Percentiles rank a stretch among this genome's conserved stretches.
phyloP scores from a whole-genome alignment of 2,888 invertebrate species.

The Tortrix viridana region DNA sequence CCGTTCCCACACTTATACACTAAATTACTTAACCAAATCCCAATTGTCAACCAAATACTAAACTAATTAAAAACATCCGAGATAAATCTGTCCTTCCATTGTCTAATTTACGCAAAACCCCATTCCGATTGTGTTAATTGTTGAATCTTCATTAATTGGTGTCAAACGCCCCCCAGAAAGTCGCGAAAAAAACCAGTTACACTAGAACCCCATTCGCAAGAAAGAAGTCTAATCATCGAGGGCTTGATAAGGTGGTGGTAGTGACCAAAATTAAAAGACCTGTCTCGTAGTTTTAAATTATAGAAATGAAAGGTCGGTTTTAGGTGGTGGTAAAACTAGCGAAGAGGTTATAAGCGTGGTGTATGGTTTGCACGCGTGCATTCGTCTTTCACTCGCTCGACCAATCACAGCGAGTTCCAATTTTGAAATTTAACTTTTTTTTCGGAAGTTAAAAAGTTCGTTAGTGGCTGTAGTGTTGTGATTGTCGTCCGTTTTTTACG shows the following conservation, averaged over 20 bases:
- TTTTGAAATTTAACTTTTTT: constrained; percentile 28
- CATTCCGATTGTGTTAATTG: constrained; percentile 57
- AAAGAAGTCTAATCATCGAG: background rate
- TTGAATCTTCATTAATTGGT: constrained; percentile 68
- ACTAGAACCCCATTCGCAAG: background rate
- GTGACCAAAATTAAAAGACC: constrained; percentile 42
- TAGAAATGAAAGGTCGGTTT: constrained; percentile 46
- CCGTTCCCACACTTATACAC: background rate
- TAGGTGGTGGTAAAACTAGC: constrained; percentile 53
- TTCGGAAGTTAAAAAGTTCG: constrained; percentile 31
- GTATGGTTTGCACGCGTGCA: constrained; percentile 65
- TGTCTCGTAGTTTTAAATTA: constrained; percentile 15
- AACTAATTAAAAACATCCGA: constrained; percentile 17
- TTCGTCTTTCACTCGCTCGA: constrained; percentile 50
- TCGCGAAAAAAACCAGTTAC: constrained; percentile 23
- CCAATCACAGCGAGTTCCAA: constrained; percentile 45
- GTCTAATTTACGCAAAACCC: constrained; percentile 40
- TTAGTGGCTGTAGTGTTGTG: constrained; percentile 49
- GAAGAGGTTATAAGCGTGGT: constrained; percentile 67
- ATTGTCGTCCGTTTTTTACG: constrained; percentile 26
- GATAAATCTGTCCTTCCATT: constrained; percentile 20
- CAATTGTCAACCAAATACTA: constrained; percentile 17
- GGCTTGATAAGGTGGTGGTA: constrained; percentile 3
- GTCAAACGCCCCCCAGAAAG: constrained; percentile 51
- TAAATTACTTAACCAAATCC: background rate